Evolutionary conservation across 2,113 vertebrate genomes (phyloP).

Genomic region (Myrmophylax atrothorax): DNA sequence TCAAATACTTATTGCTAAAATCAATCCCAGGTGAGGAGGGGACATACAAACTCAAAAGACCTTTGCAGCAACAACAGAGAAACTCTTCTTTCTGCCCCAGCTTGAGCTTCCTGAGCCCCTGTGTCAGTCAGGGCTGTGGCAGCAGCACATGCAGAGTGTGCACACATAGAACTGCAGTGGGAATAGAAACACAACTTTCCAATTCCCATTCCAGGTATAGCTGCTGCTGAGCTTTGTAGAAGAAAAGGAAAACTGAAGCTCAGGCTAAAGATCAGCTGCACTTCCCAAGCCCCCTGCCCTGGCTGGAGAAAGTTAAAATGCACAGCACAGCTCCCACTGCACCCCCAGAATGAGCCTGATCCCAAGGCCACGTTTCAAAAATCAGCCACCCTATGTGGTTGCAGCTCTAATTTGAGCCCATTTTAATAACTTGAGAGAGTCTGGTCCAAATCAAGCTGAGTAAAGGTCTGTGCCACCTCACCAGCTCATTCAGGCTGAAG

Average conservation of each 20-base stretch:
- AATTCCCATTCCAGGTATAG: neutral
- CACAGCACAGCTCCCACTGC: neutral
- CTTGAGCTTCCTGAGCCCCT: neutral
- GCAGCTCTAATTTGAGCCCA: slow-evolving; percentile 35
- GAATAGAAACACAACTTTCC: neutral
- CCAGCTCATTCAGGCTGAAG: slow-evolving; percentile 57
- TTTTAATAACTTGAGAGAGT: slow-evolving; percentile 51
- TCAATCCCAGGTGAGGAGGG: neutral
- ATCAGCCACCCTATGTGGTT: slow-evolving; percentile 16
- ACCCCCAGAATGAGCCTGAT: neutral
- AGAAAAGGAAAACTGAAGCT: neutral
- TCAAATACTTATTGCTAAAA: neutral
- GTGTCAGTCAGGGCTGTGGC: neutral
- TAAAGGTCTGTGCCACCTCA: slow-evolving; percentile 53
- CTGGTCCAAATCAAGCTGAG: slow-evolving; percentile 64
- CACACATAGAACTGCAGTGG: neutral
- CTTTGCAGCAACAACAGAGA: neutral
- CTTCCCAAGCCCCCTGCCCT: neutral
- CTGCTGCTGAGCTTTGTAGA: neutral
- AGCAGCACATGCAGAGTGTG: neutral
- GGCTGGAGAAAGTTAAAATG: neutral
- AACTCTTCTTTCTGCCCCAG: neutral
- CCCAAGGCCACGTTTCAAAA: slow-evolving; percentile 10
- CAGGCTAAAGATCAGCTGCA: neutral
- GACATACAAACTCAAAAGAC: neutral